Conservation (phyloP, 2,113 vertebrate species). For the Lethenteron camtschaticum region DNA sequence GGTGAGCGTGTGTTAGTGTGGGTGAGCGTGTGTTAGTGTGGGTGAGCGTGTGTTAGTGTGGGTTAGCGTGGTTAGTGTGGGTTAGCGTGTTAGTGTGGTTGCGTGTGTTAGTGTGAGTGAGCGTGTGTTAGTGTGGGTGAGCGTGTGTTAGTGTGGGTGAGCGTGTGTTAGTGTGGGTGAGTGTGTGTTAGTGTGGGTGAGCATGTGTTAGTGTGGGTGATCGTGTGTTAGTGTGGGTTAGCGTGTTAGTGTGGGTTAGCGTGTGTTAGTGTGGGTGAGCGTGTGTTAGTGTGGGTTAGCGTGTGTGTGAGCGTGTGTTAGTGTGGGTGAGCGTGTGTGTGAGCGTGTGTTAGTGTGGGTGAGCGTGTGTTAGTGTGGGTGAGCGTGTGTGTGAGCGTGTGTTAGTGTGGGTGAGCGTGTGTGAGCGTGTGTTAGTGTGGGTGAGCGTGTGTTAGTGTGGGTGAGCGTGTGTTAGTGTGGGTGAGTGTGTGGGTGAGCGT, state of each 20-base stretch:
- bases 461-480: too few relatives aligned
- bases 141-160: constrained; percentile 1
- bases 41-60: not conserved
- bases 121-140: not conserved
- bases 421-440: too few relatives aligned
- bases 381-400: too few relatives aligned
- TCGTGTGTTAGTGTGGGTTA: not conserved
- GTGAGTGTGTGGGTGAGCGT: not conserved
- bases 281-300: not conserved
- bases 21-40: not conserved
- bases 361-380: too few relatives aligned
- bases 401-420: too few relatives aligned
- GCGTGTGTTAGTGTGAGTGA: not conserved
- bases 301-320: not conserved
- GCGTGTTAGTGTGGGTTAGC: not conserved
- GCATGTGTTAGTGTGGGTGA: not conserved
- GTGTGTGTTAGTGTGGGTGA: not conserved
- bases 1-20: not conserved
- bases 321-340: too few relatives aligned
- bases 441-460: too few relatives aligned
- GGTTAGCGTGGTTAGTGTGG: not conserved
- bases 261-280: not conserved
- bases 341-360: too few relatives aligned
- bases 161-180: not conserved
- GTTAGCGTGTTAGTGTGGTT: not conserved